phyloP scores from a whole-genome alignment of 1,140 invertebrate genomes.

The Nebria ingens region DNA sequence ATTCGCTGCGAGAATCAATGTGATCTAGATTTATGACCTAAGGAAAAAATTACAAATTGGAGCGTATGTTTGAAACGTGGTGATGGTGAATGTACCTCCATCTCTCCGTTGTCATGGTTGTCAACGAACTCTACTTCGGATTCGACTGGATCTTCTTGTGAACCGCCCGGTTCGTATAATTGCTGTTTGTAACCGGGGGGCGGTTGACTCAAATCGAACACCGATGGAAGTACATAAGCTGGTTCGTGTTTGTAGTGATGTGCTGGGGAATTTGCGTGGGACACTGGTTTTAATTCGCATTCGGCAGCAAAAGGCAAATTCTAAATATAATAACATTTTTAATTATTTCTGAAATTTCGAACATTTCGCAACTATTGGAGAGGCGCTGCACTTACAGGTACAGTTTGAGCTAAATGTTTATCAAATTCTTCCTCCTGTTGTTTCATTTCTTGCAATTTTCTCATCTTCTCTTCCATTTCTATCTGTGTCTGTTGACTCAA shows the following conservation, averaged over 20 bases:
- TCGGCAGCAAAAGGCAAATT: constrained; percentile 56
- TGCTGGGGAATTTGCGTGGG: constrained; percentile 23
- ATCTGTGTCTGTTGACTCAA: constrained; percentile 35
- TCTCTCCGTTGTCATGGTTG: constrained; percentile 33
- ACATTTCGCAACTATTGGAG: constrained; percentile 10
- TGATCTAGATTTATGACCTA: constrained; percentile 45
- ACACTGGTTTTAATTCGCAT: constrained; percentile 51
- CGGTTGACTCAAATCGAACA: constrained; percentile 43
- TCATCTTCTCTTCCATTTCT: constrained; percentile 59
- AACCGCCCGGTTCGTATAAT: too few relatives aligned
- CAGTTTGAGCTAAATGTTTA: constrained; percentile 61
- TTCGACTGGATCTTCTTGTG: constrained; percentile 26
- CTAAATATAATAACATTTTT: constrained; percentile 29
- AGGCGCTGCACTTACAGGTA: constrained; percentile 51
- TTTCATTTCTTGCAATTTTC: constrained; percentile 58
- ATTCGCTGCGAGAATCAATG: constrained; percentile 43
- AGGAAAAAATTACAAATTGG: background rate
- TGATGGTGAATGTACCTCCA: constrained; percentile 31
- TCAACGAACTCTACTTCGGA: constrained; percentile 41
- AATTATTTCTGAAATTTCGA: constrained; percentile 9
- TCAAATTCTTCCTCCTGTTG: constrained; percentile 71
- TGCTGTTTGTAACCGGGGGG: constrained; percentile 42
- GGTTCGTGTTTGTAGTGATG: constrained; percentile 19
- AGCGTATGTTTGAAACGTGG: background rate
- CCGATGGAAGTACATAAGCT: constrained; percentile 23